Conservation (phyloP, 2,888 invertebrate species). For the Hecatera dysodea region DNA sequence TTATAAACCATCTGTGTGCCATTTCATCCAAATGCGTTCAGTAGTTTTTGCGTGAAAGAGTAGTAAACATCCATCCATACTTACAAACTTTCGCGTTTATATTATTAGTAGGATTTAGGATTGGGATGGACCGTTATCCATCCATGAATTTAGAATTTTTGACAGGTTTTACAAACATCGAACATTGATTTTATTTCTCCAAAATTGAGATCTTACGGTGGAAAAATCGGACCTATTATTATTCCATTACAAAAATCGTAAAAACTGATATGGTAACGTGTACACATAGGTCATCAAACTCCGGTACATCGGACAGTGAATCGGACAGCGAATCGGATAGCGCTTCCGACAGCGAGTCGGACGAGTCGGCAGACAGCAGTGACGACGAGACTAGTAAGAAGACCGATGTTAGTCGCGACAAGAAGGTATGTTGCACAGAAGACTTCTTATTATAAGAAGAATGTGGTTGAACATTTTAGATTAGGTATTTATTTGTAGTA, state of each 20-base stretch:
- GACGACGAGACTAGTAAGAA: slow-evolving; percentile 62
- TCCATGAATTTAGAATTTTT: too few species aligned
- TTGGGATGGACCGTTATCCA: too few species aligned
- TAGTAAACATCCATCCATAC: too few species aligned
- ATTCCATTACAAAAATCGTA: not conserved
- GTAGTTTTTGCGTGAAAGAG: too few species aligned
- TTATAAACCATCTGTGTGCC: too few species aligned
- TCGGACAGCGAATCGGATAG: slow-evolving; percentile 75
- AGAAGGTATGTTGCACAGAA: slow-evolving; percentile 61
- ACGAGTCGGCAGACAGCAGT: slow-evolving; percentile 67
- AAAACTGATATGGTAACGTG: not conserved
- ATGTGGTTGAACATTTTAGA: not conserved
- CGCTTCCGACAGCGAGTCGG: slow-evolving; percentile 72
- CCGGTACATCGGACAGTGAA: slow-evolving; percentile 79
- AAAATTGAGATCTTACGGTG: not conserved
- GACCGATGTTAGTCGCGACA: slow-evolving; percentile 56
- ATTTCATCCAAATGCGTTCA: too few species aligned
- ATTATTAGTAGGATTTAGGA: too few species aligned
- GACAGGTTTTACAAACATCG: too few species aligned
- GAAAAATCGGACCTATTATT: too few species aligned
- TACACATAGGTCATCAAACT: slow-evolving; percentile 74
- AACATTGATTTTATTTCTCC: too few species aligned
- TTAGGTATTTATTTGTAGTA: slow-evolving; percentile 6
- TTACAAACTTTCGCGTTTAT: too few species aligned
- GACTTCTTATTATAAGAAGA: slow-evolving; percentile 19